Evolutionary conservation across 2,113 vertebrate genomes (phyloP).

Genomic region (Murina feae): DNA sequence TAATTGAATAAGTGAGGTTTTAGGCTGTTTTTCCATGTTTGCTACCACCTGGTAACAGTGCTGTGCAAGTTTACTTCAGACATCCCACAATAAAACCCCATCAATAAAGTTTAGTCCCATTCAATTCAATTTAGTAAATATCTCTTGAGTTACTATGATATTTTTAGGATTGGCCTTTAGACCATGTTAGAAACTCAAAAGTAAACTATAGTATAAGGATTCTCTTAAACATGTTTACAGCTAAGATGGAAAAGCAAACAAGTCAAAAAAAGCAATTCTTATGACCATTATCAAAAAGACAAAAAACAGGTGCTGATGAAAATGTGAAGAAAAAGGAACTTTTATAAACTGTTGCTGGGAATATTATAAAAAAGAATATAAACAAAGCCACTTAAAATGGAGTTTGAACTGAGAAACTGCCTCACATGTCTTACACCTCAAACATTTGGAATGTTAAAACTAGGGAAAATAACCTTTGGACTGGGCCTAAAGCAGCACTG

Average conservation of each 20-base stretch:
- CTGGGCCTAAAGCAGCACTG: too few relatives aligned
- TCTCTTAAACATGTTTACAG: neutral
- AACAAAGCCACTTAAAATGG: neutral
- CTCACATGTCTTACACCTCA: neutral
- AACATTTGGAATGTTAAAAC: neutral
- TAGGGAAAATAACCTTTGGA: neutral
- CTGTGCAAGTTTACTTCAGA: neutral
- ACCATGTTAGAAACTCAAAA: neutral
- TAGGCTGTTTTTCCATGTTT: neutral
- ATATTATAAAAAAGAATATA: neutral
- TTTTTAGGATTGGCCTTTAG: neutral
- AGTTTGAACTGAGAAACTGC: neutral
- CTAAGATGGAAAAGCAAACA: neutral
- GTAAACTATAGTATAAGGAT: neutral
- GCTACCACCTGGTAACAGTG: neutral
- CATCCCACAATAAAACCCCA: neutral
- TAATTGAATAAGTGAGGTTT: neutral
- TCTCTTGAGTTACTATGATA: neutral
- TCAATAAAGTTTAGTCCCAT: neutral
- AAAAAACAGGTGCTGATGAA: neutral
- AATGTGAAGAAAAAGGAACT: neutral
- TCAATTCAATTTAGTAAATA: neutral
- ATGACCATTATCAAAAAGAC: neutral
- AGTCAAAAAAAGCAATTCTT: neutral
- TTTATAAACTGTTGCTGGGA: neutral